A percentile compares a stretch with the other conserved stretches of the same genome.
These are phyloP conservation scores for Drosophila niveifrons DNA, from an alignment of 2,888 invertebrate species.

Conservation along the genomic window DNA sequence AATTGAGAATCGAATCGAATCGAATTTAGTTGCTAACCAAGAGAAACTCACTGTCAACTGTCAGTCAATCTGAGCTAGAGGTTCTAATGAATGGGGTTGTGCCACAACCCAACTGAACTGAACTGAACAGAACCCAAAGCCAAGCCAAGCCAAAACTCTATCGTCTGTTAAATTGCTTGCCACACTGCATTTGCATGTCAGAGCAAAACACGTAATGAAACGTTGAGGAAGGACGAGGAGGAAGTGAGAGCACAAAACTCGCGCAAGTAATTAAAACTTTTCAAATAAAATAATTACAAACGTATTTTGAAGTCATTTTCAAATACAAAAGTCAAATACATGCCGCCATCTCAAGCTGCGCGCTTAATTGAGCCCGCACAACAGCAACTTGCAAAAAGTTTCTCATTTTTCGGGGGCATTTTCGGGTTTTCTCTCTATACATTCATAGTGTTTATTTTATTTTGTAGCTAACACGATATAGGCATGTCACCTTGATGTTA, in stretches of 20 bases:
- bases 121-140: background rate
- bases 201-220: too few species aligned
- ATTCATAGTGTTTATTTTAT: background rate
- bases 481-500: too few species aligned
- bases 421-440: slow-evolving; percentile 7
- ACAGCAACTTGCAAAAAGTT: slow-evolving; percentile 47
- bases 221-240: too few species aligned
- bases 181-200: slow-evolving; percentile 48
- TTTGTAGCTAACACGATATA: too few species aligned
- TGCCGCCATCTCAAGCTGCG: slow-evolving; percentile 43
- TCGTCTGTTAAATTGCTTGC: slow-evolving; percentile 17
- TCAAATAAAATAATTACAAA: slow-evolving; percentile 77
- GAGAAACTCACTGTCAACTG: slow-evolving; percentile 37
- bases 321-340: slow-evolving; percentile 75
- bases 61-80: slow-evolving; percentile 43
- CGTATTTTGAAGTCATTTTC: slow-evolving; percentile 64
- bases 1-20: slow-evolving; percentile 54
- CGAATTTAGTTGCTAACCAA: slow-evolving; percentile 3
- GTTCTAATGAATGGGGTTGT: slow-evolving; percentile 22
- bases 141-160: slow-evolving; percentile 15
- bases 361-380: slow-evolving; percentile 61
- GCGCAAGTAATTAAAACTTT: slow-evolving; percentile 79
- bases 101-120: slow-evolving; percentile 13
- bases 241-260: slow-evolving; percentile 26
- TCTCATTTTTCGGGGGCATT: slow-evolving; percentile 5